A percentile compares a stretch with the other conserved stretches of the same genome.
These are phyloP conservation scores for Homarus americanus DNA, from an alignment of 1,140 invertebrate genomes.

Conservation along the genomic window DNA sequence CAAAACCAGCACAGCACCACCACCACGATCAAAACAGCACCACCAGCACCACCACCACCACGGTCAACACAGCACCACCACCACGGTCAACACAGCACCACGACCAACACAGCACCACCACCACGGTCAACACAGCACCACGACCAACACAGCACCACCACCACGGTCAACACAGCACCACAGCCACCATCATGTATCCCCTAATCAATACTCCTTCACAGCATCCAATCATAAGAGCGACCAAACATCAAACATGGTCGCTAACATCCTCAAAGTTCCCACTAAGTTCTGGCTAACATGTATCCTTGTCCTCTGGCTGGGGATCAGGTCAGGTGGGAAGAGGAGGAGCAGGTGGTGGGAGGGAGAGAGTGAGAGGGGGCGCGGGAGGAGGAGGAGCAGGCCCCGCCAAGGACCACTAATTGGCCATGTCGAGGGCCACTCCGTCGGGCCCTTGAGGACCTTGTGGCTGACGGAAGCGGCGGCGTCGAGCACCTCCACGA, in stretches of 20 bases:
- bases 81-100: background rate
- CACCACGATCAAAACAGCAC: too few species aligned
- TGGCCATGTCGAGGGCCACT: conserved; percentile 45
- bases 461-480: conserved; percentile 27
- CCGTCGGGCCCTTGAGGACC: conserved; percentile 15
- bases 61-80: background rate
- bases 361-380: background rate
- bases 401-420: conserved; percentile 38
- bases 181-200: background rate
- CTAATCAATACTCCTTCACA: background rate
- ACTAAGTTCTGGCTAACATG: conserved; percentile 30
- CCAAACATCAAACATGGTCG: conserved; percentile 3
- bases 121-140: background rate
- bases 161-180: background rate
- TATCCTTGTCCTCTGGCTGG: conserved; percentile 15
- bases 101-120: background rate
- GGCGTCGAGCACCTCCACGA: conserved; percentile 23
- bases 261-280: conserved; percentile 12
- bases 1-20: too few species aligned
- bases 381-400: background rate
- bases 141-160: background rate
- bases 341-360: background rate
- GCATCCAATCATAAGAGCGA: background rate
- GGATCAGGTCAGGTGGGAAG: background rate
- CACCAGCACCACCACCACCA: too few species aligned